A percentile compares a stretch with the other conserved stretches of the same genome.
Conservation (phyloP, 2,888 invertebrate genomes). For the Trisateles emortualis region DNA sequence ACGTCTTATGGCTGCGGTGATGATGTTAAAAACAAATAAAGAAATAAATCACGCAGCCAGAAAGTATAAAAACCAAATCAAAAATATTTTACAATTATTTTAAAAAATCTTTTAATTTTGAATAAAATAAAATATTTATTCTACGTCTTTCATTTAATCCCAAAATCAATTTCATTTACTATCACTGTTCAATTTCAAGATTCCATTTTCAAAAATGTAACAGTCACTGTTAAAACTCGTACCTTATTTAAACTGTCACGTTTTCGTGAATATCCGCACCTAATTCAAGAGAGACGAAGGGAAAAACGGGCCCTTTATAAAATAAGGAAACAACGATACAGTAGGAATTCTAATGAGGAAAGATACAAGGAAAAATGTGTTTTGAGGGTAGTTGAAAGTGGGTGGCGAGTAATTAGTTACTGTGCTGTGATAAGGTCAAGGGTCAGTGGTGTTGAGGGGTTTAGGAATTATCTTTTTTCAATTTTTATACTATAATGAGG, state of each 20-base stretch:
- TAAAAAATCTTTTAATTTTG: too few relatives aligned
- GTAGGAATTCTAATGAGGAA: constrained; percentile 16
- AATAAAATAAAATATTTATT: too few relatives aligned
- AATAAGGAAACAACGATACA: constrained; percentile 10
- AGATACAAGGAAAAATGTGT: constrained; percentile 8
- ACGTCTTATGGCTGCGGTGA: too few relatives aligned
- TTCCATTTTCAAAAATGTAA: background rate
- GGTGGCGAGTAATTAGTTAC: background rate
- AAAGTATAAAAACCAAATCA: too few relatives aligned
- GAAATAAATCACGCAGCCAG: too few relatives aligned
- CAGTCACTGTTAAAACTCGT: background rate
- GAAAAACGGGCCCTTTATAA: constrained; percentile 7
- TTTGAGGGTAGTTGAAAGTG: background rate
- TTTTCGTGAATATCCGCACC: constrained; percentile 15
- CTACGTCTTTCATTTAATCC: too few relatives aligned
- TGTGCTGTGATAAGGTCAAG: background rate
- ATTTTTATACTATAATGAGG: too few relatives aligned
- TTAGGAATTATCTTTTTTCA: background rate
- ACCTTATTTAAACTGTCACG: background rate
- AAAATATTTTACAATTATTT: too few relatives aligned
- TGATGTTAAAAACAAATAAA: too few relatives aligned
- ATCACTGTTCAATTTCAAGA: background rate
- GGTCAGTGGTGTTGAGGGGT: background rate
- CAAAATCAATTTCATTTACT: background rate
- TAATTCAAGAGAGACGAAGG: background rate